These are phyloP conservation scores for Physocephala rufipes DNA, from an alignment of 2,888 invertebrate species.

Conservation along the genomic window DNA sequence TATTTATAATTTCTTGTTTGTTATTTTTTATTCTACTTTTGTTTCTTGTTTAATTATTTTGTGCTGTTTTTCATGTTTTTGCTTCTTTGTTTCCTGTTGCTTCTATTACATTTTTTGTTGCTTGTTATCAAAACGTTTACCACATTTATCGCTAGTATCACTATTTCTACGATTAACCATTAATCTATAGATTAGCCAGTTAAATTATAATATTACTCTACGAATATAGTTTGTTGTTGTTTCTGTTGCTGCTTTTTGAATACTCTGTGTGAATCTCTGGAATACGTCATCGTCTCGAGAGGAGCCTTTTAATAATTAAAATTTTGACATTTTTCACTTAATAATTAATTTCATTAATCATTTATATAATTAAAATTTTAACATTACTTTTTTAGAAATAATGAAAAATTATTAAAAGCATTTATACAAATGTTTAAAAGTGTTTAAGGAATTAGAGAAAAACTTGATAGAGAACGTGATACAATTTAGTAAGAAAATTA, in stretches of 20 bases:
- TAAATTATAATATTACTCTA: slow-evolving; percentile 20
- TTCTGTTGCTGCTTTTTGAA: slow-evolving; percentile 3
- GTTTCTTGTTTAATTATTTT: not conserved
- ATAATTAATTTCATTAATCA: too few relatives aligned
- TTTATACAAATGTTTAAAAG: too few relatives aligned
- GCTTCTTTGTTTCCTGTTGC: not conserved
- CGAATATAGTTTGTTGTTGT: slow-evolving; percentile 5
- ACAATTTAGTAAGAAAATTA: too few relatives aligned
- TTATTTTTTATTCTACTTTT: not conserved
- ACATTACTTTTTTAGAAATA: too few relatives aligned
- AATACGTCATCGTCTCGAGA: not conserved
- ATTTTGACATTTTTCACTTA: not conserved
- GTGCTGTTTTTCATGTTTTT: not conserved
- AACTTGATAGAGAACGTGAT: too few relatives aligned
- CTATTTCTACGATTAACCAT: slow-evolving; percentile 40
- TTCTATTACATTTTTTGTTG: not conserved
- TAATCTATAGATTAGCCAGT: too few relatives aligned
- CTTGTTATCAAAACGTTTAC: slow-evolving; percentile 17
- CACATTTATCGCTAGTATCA: slow-evolving; percentile 37
- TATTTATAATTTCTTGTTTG: not conserved
- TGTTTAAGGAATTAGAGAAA: too few relatives aligned
- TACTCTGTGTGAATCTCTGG: slow-evolving; percentile 3
- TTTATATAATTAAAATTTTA: too few relatives aligned
- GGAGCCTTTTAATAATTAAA: not conserved
- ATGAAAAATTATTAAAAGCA: too few relatives aligned